Evolutionary conservation across 2,888 invertebrate species (phyloP), one percentile per base, ranked within the genome.

Genomic region (Dione juno): DNA sequence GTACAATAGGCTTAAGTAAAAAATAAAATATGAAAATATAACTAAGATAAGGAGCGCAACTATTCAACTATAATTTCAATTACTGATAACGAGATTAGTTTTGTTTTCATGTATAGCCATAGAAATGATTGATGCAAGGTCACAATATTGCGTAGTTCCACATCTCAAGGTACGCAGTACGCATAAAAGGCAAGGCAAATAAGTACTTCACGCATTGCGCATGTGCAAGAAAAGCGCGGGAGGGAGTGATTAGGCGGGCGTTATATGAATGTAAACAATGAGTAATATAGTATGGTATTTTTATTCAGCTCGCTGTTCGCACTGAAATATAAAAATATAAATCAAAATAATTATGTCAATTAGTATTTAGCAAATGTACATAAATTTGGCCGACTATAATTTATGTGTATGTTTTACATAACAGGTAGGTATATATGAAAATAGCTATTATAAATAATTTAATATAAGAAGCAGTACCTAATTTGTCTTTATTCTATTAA

Each of bases 201-300:
- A 45, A 72, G 74, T 69, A 74, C 53, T 70, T 45, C 67, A 57
- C 65, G 74, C 66, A 73, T 43, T 69, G 84, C 87, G 86, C 87
- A 86, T 86, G 86, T 84, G 84, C 84, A 82, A 72, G 74, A 82
- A 54, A 77, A 79, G 77, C 82, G 83, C 82, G 83, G 82, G 78
- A 79, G 76, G 73, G 74, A 75, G 74, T 78, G 75, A 71, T 19
- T 14, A 40, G 43, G 50, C 77, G 78, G 75, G 80, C 80, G 80
- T 75, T 71, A 71, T 64, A 28, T 41, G 45, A 50, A 64, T 48
- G 45, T 50, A 72, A 72, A 66, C 68, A 64, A 69, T 57, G n/a
- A 41, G 50, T 52, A 64, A 64, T 50, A 35, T 37, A 50, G 50
- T 37, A 64, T 19, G n/a, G 45, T 45, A 61, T 61, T 61, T 61